Conservation (phyloP, 2,113 vertebrate species). For the Carassius gibelio region DNA sequence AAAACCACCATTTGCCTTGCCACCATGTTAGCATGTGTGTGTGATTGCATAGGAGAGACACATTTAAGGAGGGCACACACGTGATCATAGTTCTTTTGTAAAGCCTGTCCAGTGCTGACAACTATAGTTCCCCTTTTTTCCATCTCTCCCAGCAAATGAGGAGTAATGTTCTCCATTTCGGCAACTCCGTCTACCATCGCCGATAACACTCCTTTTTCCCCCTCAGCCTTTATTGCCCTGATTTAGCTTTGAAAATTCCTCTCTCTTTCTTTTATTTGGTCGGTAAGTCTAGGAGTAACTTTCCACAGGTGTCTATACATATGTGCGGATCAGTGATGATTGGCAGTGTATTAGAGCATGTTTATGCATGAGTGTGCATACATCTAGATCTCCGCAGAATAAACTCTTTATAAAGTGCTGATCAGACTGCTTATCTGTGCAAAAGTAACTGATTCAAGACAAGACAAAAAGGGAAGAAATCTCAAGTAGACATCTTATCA, state of each 20-base stretch:
- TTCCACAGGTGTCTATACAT: not conserved
- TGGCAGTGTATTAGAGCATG: not conserved
- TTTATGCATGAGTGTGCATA: not conserved
- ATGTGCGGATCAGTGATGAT: not conserved
- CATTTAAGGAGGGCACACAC: not conserved
- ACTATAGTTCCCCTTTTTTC: not conserved
- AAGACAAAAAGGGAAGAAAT: not conserved
- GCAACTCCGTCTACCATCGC: not conserved
- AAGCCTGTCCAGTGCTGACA: not conserved
- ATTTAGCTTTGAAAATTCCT: not conserved
- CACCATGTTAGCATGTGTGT: not conserved
- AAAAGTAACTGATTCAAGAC: not conserved
- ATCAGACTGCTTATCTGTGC: constrained; percentile 25
- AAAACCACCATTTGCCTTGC: constrained; percentile 32
- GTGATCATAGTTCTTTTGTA: constrained; percentile 7
- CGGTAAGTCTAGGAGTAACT: not conserved
- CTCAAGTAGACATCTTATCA: constrained; percentile 14
- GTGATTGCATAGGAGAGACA: not conserved
- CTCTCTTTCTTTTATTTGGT: not conserved
- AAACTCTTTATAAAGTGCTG: constrained; percentile 13
- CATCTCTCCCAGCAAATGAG: constrained; percentile 8
- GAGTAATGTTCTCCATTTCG: constrained; percentile 17
- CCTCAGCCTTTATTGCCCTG: not conserved
- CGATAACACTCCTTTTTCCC: not conserved
- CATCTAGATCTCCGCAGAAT: not conserved